Base-by-base conservation (phyloP, 1,140 invertebrate genomes). In the Aradophagus sp. region DNA sequence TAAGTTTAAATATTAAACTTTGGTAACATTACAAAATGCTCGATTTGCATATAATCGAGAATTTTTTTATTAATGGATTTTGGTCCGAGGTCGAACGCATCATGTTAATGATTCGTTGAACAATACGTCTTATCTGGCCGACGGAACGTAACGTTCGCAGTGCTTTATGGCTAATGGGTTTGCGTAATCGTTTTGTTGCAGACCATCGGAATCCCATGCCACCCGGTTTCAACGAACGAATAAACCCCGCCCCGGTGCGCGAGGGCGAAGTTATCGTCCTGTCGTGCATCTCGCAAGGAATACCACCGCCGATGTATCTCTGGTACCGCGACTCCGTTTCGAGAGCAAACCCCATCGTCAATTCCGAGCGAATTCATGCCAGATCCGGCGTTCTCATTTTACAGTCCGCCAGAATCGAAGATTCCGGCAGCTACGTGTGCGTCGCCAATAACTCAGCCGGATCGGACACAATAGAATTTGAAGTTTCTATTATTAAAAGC, bases 381-480 rank as follows among this genome's bases (percentile, higher is more conserved):
- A 76, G 90, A 85, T 84, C 89, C 80, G 73, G 90, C 87, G 58
- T 92, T 87, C 20, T 92, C 88, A 59, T 91, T 87, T 81, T 90
- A 75, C 73, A 86, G 68, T 80, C 83, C 71, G 89, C 91, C 16
- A 87, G 91, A 48, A 83, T 92, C 45, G 92, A 94, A 75, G 93
- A 96, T 79, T 88, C 90, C 39, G 94, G 93, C 34, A 90, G 92
- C 75, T 95, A 95, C 84, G 88, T 95, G 45, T 95, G 94, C 81
- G 92, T 92, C 87, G 91, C 93, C 14, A 95, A 95, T 87, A 96
- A 95, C 80, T 93, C 93, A 5, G 92, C 92, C 0, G 94, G 93
- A 7, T 91, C 92, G 73, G 93, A 96, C 83, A 92, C 90, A 68
- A 91, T 94, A 31, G 91, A 94, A 80, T 91, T 95, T 74, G 91